Evolutionary conservation across 2,888 invertebrate species (phyloP).

Genomic region (Nephrotoma flavescens): DNA sequence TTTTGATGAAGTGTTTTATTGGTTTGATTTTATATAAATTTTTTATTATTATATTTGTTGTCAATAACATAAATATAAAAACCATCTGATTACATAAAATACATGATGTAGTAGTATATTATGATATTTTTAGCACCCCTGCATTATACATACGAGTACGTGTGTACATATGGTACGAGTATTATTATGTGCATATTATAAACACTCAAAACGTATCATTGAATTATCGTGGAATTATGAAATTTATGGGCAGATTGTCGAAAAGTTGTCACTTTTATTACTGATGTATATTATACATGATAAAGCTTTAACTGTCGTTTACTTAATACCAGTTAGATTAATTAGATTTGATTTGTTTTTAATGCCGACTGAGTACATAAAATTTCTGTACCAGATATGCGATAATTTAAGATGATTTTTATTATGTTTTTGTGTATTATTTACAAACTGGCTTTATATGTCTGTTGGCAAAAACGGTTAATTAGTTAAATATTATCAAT

Average conservation of each 20-base stretch:
- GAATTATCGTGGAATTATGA: neutral
- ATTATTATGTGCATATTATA: too few species aligned
- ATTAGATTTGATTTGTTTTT: neutral
- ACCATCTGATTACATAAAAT: neutral
- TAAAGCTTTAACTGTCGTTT: neutral
- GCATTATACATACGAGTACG: neutral
- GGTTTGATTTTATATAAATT: neutral
- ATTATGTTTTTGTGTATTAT: too few species aligned
- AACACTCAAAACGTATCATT: neutral
- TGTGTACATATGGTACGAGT: too few species aligned
- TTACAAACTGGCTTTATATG: too few species aligned
- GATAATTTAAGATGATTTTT: too few species aligned
- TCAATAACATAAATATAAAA: neutral
- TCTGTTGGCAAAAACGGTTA: too few species aligned
- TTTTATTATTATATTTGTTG: neutral
- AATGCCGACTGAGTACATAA: too few species aligned
- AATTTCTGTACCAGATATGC: too few species aligned
- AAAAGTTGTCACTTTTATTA: neutral
- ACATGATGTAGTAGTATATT: neutral
- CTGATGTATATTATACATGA: neutral
- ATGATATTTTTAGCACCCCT: neutral
- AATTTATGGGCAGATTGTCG: neutral
- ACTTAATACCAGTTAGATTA: neutral
- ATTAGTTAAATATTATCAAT: too few species aligned
- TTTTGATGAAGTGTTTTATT: neutral